These are phyloP conservation scores for Apaloderma vittatum DNA, from an alignment of 2,113 vertebrate species.

Conservation along the genomic window DNA sequence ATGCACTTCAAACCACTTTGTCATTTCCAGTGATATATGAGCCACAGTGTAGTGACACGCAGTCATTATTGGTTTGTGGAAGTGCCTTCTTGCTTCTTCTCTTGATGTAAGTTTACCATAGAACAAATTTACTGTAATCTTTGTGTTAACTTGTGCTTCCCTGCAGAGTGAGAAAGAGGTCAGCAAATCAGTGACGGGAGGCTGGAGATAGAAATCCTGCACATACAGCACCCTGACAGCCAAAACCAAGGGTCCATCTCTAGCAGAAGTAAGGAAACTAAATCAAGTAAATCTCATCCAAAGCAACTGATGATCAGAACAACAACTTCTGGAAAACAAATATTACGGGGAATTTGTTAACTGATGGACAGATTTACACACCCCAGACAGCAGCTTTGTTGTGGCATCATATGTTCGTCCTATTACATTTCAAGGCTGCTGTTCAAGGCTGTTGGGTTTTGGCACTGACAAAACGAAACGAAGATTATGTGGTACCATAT, in stretches of 20 bases:
- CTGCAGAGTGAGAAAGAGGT: background rate
- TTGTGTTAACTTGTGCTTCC: slow-evolving; percentile 55
- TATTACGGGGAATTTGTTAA: background rate
- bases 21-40: slow-evolving; percentile 55
- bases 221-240: background rate
- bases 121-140: slow-evolving; percentile 65
- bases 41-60: slow-evolving; percentile 24
- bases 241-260: background rate
- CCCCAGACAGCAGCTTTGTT: slow-evolving; percentile 31
- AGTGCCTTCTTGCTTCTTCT: slow-evolving; percentile 35
- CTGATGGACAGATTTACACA: slow-evolving; percentile 27
- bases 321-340: background rate
- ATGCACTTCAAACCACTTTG: slow-evolving; percentile 57
- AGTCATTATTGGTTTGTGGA: slow-evolving; percentile 63
- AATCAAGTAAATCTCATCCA: background rate
- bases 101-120: slow-evolving; percentile 55
- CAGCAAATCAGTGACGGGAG: background rate
- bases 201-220: slow-evolving; percentile 22
- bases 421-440: slow-evolving; percentile 47
- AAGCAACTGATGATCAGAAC: background rate
- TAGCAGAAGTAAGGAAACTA: background rate
- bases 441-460: slow-evolving; percentile 54
- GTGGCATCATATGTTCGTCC: background rate
- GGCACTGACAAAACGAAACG: slow-evolving; percentile 34
- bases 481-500: slow-evolving; percentile 45